phyloP scores from a whole-genome alignment of 30 jellyfish, hydroid and myxozoan genomes.

The Turritopsis rubra region DNA sequence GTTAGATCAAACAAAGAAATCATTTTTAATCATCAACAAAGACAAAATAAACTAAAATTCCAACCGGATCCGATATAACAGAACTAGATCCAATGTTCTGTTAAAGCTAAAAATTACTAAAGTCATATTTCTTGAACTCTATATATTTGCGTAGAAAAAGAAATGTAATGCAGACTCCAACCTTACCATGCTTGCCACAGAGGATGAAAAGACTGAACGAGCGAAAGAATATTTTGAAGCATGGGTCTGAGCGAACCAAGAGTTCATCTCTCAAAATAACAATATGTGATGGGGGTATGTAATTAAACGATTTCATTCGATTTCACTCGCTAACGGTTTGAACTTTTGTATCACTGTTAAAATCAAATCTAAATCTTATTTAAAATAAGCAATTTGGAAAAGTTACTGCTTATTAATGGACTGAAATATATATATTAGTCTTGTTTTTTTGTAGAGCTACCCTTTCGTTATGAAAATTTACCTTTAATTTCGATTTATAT shows the following conservation, averaged over 20 bases:
- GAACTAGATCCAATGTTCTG: not conserved
- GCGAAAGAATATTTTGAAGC: slow-evolving; percentile 9
- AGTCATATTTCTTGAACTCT: not conserved
- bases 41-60: too few species aligned
- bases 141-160: not conserved
- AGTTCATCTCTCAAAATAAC: not conserved
- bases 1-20: too few species aligned
- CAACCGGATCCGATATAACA: too few species aligned
- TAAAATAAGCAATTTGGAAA: not conserved
- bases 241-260: slow-evolving; percentile 3
- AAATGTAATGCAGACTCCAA: not conserved
- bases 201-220: not conserved
- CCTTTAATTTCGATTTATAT: not conserved
- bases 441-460: not conserved
- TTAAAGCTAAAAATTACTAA: not conserved
- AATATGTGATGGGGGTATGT: not conserved
- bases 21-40: too few species aligned
- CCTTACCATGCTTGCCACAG: slow-evolving; percentile 25
- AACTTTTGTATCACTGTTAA: too few species aligned
- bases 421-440: not conserved
- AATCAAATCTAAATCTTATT: not conserved
- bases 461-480: not conserved
- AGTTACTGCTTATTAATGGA: not conserved
- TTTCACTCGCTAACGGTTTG: not conserved
- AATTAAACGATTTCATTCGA: not conserved